A percentile compares a stretch with the other conserved stretches of the same genome.
phyloP scores from a whole-genome alignment of 2,113 vertebrate species.

The Nanger granti region DNA sequence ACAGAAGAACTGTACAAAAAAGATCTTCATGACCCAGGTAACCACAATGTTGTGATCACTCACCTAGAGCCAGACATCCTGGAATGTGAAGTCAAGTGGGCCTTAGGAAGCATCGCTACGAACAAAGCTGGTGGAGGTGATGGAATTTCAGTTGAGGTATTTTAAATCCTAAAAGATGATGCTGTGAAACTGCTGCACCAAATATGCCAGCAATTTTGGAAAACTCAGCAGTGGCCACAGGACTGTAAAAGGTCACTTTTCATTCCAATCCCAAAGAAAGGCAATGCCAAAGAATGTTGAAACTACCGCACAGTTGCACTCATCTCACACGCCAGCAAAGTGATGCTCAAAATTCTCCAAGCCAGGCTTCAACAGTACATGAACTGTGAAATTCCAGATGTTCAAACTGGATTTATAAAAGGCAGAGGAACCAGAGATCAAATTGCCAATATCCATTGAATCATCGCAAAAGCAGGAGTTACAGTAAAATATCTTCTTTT shows the following conservation, averaged over 20 bases:
- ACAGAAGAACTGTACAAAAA: neutral
- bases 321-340: neutral
- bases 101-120: neutral
- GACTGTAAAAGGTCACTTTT: neutral
- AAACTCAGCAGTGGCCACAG: neutral
- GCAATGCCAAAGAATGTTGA: neutral
- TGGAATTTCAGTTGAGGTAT: neutral
- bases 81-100: neutral
- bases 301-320: neutral
- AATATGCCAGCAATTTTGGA: neutral
- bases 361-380: neutral
- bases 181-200: neutral
- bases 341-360: neutral
- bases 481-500: too few relatives aligned
- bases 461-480: too few relatives aligned
- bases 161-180: neutral
- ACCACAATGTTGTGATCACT: neutral
- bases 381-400: neutral
- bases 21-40: neutral
- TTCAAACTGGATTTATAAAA: neutral
- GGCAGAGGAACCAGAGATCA: neutral
- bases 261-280: neutral
- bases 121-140: neutral
- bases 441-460: neutral
- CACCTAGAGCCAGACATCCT: neutral